Evolutionary conservation across 2,797 vertebrate genomes (phyloP).

Genomic region (Alfaro cultratus): DNA sequence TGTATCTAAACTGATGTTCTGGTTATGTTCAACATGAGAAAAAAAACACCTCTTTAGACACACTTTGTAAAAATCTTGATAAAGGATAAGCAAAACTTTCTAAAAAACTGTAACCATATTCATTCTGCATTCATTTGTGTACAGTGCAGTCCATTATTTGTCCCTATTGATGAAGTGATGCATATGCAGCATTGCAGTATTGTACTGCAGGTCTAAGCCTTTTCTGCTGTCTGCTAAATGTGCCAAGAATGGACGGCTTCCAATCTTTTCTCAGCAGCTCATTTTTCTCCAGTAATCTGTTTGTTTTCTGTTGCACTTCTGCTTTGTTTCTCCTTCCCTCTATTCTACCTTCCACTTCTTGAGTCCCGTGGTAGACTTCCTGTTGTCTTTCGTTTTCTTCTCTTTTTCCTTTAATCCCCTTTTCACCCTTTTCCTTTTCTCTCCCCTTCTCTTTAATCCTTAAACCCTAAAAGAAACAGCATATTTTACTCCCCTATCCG

Average conservation of each 20-base stretch:
- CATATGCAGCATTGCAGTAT: constrained; percentile 34
- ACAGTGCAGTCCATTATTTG: constrained; percentile 27
- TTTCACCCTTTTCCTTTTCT: constrained; percentile 4
- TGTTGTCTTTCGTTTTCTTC: constrained; percentile 11
- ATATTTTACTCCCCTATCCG: neutral
- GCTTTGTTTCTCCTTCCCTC: constrained; percentile 41
- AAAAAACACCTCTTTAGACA: neutral
- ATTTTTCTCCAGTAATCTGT: constrained; percentile 25
- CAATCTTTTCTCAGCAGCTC: constrained; percentile 35
- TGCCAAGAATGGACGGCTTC: constrained; percentile 35
- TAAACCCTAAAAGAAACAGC: constrained; percentile 31
- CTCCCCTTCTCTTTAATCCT: constrained; percentile 12
- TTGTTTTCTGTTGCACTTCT: constrained; percentile 15
- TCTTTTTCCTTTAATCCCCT: constrained; percentile 31
- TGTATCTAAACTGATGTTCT: constrained; percentile 10
- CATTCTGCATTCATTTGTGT: constrained; percentile 16
- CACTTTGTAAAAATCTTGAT: neutral
- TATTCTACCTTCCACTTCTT: constrained; percentile 22
- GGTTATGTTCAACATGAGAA: neutral
- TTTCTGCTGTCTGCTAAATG: constrained; percentile 45
- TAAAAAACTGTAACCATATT: constrained; percentile 5
- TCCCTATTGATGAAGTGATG: constrained; percentile 51
- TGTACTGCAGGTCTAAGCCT: constrained; percentile 50
- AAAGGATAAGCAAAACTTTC: neutral
- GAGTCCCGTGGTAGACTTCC: constrained; percentile 6